A percentile compares a stretch with the other conserved stretches of the same genome.
Conservation (phyloP, 2,797 vertebrate species). For the Amazona finschi region DNA sequence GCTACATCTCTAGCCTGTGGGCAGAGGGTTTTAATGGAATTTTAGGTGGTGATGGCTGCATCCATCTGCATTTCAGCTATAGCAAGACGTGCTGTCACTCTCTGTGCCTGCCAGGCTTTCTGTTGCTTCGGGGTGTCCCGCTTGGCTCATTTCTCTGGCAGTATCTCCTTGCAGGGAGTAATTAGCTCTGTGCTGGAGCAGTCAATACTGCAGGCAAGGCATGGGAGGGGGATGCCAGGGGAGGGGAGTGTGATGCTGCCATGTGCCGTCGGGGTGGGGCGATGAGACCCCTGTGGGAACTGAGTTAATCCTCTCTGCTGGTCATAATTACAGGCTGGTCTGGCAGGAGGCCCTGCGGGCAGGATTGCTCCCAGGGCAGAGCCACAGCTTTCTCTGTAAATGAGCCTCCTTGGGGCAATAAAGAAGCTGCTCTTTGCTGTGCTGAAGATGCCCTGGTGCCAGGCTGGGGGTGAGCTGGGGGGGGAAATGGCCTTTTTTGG, state of each 20-base stretch:
- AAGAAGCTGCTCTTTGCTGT: not conserved
- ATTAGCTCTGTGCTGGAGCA: not conserved
- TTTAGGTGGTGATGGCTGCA: not conserved
- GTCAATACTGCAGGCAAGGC: not conserved
- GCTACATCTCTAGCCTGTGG: not conserved
- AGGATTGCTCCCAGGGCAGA: not conserved
- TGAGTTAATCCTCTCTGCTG: not conserved
- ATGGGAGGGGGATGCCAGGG: not conserved
- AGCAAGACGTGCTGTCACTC: not conserved
- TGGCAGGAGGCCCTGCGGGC: not conserved
- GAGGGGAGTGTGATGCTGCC: not conserved
- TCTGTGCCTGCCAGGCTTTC: not conserved
- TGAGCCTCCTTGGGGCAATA: not conserved
- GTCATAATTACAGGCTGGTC: not conserved
- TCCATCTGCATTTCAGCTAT: not conserved
- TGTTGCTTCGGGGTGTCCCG: not conserved
- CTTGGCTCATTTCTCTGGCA: not conserved
- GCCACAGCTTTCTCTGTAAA: not conserved
- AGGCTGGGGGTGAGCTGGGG: not conserved
- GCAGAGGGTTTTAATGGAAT: not conserved
- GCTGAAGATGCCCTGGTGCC: not conserved
- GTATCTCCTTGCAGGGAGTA: not conserved
- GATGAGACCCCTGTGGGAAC: not conserved
- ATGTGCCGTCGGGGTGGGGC: accelerated
- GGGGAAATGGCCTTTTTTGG: not conserved